phyloP scores from a whole-genome alignment of 2,888 invertebrate species.

The Urechis unicinctus region DNA sequence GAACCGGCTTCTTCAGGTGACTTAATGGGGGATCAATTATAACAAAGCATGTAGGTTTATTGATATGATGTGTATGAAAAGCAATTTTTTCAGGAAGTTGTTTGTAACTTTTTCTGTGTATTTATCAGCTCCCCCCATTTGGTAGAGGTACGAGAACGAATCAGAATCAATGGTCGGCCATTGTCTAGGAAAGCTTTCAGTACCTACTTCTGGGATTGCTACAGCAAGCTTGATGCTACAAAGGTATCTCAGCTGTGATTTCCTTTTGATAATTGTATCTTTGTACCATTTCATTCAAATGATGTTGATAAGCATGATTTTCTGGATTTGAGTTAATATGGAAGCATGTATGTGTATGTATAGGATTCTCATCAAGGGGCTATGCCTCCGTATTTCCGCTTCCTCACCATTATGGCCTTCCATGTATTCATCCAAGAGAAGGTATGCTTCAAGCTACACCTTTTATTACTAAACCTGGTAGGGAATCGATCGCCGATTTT shows the following conservation, averaged over 20 bases:
- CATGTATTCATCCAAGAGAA: slow-evolving; percentile 74
- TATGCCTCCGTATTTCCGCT: slow-evolving; percentile 91
- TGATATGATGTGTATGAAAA: neutral
- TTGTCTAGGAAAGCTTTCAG: slow-evolving; percentile 70
- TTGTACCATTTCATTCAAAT: too few species aligned
- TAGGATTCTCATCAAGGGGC: slow-evolving; percentile 45
- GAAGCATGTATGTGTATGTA: slow-evolving; percentile 4
- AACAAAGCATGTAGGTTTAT: too few species aligned
- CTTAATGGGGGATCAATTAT: neutral
- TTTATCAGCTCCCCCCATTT: slow-evolving; percentile 82
- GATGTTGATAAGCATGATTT: too few species aligned
- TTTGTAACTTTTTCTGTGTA: slow-evolving; percentile 1
- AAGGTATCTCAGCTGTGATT: slow-evolving; percentile 24
- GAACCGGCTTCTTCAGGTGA: slow-evolving; percentile 78
- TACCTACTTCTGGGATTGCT: slow-evolving; percentile 75
- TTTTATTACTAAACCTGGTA: neutral
- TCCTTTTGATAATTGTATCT: neutral
- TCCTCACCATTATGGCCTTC: slow-evolving; percentile 85
- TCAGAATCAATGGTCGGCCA: slow-evolving; percentile 77
- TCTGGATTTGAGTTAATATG: too few species aligned
- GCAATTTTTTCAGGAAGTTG: too few species aligned
- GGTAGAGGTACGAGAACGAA: slow-evolving; percentile 82
- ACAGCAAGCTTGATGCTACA: slow-evolving; percentile 52
- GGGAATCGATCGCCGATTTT: too few species aligned
- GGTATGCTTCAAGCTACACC: slow-evolving; percentile 22